Evolutionary conservation across 1,140 invertebrate species (phyloP).

Genomic region (Rhagoletis pomonella): DNA sequence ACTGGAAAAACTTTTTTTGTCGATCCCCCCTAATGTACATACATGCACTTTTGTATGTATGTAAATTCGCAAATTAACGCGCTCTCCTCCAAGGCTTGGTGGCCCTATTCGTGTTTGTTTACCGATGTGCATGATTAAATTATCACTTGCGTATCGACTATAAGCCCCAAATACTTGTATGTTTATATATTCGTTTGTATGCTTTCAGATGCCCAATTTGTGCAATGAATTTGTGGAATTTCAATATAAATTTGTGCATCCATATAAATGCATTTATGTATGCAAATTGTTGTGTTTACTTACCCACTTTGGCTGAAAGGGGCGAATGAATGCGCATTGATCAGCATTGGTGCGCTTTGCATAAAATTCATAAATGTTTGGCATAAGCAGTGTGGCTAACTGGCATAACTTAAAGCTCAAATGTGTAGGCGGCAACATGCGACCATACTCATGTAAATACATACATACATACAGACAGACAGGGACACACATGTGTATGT

Average conservation of each 20-base stretch:
- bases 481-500: neutral
- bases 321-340: neutral
- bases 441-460: neutral
- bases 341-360: slow-evolving; percentile 5
- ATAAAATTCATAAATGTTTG: neutral
- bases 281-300: slow-evolving; percentile 6
- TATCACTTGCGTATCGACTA: neutral
- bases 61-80: slow-evolving; percentile 31
- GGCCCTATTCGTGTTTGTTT: slow-evolving; percentile 6
- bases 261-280: neutral
- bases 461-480: neutral
- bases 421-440: neutral
- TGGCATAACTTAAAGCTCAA: slow-evolving; percentile 9
- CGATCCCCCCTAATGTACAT: no score
- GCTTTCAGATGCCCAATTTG: neutral
- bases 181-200: neutral
- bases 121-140: slow-evolving; percentile 11
- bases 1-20: no score
- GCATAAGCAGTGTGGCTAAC: neutral
- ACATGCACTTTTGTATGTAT: neutral
- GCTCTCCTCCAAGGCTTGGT: neutral
- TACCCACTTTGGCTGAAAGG: neutral
- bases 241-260: neutral
- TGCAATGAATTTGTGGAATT: slow-evolving; percentile 39
- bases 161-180: neutral